A percentile compares a stretch with the other conserved stretches of the same genome.
phyloP scores from a whole-genome alignment of 2,888 invertebrate species.

The Chalcis sispes region DNA sequence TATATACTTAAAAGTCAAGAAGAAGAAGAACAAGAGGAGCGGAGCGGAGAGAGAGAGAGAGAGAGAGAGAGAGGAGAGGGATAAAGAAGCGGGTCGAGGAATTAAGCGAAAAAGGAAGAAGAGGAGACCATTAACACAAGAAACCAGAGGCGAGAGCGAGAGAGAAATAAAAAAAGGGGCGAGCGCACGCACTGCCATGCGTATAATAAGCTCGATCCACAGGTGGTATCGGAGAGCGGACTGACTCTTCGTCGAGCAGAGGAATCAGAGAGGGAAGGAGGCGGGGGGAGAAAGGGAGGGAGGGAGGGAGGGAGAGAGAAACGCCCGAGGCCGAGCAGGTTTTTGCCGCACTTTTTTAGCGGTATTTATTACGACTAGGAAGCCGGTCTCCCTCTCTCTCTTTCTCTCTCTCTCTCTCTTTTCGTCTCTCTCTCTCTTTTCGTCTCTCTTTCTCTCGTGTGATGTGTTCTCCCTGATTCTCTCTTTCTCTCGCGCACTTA shows the following conservation, averaged over 20 bases:
- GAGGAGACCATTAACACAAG: slow-evolving; percentile 45
- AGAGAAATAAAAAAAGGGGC: no score
- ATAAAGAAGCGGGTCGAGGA: slow-evolving; percentile 56
- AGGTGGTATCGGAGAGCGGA: slow-evolving; percentile 56
- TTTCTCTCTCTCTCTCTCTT: slow-evolving; percentile 46
- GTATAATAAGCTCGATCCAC: slow-evolving; percentile 58
- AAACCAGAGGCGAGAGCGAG: slow-evolving; percentile 51
- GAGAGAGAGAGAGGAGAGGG: no score
- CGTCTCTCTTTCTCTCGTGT: slow-evolving; percentile 44
- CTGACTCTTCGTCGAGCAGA: no score
- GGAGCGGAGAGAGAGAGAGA: slow-evolving; percentile 43
- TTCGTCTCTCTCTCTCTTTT: slow-evolving; percentile 57
- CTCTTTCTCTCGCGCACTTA: not conserved
- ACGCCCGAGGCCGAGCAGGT: slow-evolving; percentile 74
- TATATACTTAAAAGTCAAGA: slow-evolving; percentile 20
- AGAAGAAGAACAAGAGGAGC: slow-evolving; percentile 15
- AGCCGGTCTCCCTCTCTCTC: slow-evolving; percentile 59
- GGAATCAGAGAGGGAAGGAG: slow-evolving; percentile 35
- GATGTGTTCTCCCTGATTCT: slow-evolving; percentile 25
- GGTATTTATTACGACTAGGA: slow-evolving; percentile 69
- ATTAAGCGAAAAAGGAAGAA: slow-evolving; percentile 51
- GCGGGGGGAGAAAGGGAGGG: slow-evolving; percentile 42
- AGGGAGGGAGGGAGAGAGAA: slow-evolving; percentile 54
- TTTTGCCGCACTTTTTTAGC: slow-evolving; percentile 68
- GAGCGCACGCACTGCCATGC: slow-evolving; percentile 40